Percentiles rank a stretch among this genome's conserved stretches.
Evolutionary conservation across 2,113 vertebrate genomes (phyloP).

Genomic region (Alectura lathami): DNA sequence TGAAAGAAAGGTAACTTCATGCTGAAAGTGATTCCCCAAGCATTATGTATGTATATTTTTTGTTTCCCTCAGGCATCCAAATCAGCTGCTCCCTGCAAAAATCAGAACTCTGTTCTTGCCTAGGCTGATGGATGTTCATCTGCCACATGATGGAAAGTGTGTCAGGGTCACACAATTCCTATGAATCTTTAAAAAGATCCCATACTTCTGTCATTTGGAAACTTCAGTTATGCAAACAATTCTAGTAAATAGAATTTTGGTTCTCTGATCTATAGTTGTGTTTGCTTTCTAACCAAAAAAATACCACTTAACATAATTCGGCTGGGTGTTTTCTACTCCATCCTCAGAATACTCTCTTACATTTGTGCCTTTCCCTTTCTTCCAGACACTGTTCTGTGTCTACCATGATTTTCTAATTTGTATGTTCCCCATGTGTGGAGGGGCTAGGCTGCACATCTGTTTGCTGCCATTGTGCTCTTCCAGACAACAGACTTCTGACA

Average conservation of each 20-base stretch:
- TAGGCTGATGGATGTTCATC: background rate
- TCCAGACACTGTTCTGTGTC: background rate
- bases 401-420: background rate
- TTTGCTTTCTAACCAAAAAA: background rate
- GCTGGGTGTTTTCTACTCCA: background rate
- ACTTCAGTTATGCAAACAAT: background rate
- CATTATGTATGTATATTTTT: background rate
- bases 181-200: background rate
- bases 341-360: background rate
- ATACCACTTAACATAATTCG: background rate
- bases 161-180: background rate
- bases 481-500: background rate
- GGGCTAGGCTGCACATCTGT: constrained; percentile 12
- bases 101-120: background rate
- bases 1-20: background rate
- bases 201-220: background rate
- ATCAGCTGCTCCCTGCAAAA: background rate
- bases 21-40: background rate
- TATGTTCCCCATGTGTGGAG: background rate
- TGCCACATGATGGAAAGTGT: background rate
- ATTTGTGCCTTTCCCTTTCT: background rate
- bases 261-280: background rate
- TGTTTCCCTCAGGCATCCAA: background rate
- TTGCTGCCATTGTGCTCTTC: background rate
- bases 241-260: background rate